Evolutionary conservation across 2,888 invertebrate genomes (phyloP), one percentile per base, ranked within the genome.

Genomic region (Meandrusa payeni): DNA sequence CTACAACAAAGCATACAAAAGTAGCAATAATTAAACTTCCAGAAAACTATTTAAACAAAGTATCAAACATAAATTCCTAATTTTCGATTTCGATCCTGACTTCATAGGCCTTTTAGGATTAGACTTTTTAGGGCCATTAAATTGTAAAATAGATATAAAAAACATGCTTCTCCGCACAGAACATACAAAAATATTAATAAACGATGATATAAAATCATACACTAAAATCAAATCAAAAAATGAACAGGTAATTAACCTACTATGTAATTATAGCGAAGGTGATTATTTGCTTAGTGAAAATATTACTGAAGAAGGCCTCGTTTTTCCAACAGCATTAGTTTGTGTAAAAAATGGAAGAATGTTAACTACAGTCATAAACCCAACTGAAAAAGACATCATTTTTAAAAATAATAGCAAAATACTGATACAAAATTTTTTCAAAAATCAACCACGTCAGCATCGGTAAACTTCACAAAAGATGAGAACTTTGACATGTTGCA

Each of bases 1-100:
- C 58, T 17, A 63, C 64, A 0, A 68, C 73, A 9, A 68, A 51
- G 29, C 57, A 58, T 22, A 49, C 48, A 0, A 12, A 54, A 10
- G 53, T 59, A 31, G 51, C 41, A 12, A 47, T 46, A 6, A 24
- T 47, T 19, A 27, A 26, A 41, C 20, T 48, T n/a, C 48, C 50
- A 1, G 9, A 10, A 33, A 15, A 2, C 2, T 2, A 3, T 15
- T 15, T 15, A 2, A 15, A 3, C 2, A 2, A 15, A 29, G 58
- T 1, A 46, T 46, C 3, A 55, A 31, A 1, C 56, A 60, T 22
- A 59, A 61, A 33, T 59, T 62, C 15, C 17, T 59, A 7, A 29
- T 61, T 1, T 61, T 56, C 10, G 47, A 56, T 0, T 61, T 61
- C 3, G 61, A 61, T 7, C 12, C 48, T 34, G 52, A 58, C 5